Evolutionary conservation across 2,888 invertebrate species (phyloP), one percentile per base, ranked within the genome.

Genomic region (Dorcus parallelipipedus): DNA sequence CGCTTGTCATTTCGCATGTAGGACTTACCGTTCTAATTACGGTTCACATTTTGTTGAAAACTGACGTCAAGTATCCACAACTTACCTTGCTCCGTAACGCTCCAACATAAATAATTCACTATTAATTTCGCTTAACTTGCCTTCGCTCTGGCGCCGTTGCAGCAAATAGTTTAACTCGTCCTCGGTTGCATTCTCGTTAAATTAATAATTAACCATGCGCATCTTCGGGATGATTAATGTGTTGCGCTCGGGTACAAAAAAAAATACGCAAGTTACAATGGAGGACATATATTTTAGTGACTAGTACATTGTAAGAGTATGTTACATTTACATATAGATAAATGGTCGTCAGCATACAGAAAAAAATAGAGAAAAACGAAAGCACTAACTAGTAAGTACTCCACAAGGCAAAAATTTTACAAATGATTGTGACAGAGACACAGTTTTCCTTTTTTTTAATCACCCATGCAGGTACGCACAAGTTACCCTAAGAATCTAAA

Each of bases 281-380:
- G 76, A 76, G 75, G 77, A 77, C 77, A 77, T 76, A 73, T 76
- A 77, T 76, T 76, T 72, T 69, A 72, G 70, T 73, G 71, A 73
- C 73, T 71, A 73, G 69, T 71, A 74, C 74, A 75, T 73, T 68
- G 73, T 73, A 72, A 73, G 72, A 73, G 69, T 59, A 70, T 75
- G 72, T 69, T 73, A 73, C 73, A 73, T 74, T 73, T 71, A 75
- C 66, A 73, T 71, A 70, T 72, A 73, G 71, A 72, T 71, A 75
- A 72, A 71, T 70, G 67, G 68, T 70, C 68, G 68, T 70, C 69
- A 72, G 71, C 73, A 39, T 58, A 56, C 52, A 54, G 48, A 56
- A 33, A 26, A 51, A 63, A 67, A 66, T 69, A 67, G 65, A 54
- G 40, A 63, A 66, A 69, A 72, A 68, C 63, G 65, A 71, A 74